Conservation (phyloP, 2,113 vertebrate species). For the Microcebus tavaratra region DNA sequence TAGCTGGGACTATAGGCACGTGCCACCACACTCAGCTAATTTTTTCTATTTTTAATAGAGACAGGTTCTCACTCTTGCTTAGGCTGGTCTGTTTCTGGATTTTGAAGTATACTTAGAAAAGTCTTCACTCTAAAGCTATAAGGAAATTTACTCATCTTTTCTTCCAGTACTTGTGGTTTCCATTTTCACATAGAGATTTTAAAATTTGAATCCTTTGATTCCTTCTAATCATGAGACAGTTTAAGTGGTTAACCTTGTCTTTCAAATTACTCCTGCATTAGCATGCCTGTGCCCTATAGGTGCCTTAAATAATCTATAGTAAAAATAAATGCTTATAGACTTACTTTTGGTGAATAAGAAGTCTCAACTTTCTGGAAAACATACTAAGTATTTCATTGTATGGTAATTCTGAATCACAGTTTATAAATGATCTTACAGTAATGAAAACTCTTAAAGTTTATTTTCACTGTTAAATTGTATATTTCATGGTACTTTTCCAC, state of each 20-base stretch:
- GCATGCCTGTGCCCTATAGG: neutral
- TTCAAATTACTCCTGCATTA: neutral
- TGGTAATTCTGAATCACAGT: neutral
- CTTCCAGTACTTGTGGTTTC: neutral
- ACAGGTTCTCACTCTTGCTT: too few species aligned
- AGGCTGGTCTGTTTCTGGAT: neutral
- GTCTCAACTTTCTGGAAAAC: neutral
- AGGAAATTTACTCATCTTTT: slow-evolving; percentile 23
- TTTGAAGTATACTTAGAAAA: slow-evolving; percentile 36
- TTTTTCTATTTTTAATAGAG: too few species aligned
- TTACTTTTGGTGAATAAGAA: neutral
- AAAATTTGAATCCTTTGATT: slow-evolving; percentile 24
- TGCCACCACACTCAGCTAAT: too few species aligned
- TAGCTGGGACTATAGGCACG: too few species aligned
- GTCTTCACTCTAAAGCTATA: neutral
- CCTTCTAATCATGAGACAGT: neutral
- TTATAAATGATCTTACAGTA: neutral
- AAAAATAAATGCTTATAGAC: slow-evolving; percentile 14
- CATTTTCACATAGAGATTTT: slow-evolving; percentile 21
- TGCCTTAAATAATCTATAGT: slow-evolving; percentile 29
- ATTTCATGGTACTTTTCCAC: neutral
- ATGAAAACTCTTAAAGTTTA: neutral
- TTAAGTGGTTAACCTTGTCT: slow-evolving; percentile 8
- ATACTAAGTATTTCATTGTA: neutral
- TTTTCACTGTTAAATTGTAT: slow-evolving; percentile 21